Percentiles rank a stretch among this genome's conserved stretches.
Conservation (phyloP, 2,113 vertebrate species). For the Carassius auratus region DNA sequence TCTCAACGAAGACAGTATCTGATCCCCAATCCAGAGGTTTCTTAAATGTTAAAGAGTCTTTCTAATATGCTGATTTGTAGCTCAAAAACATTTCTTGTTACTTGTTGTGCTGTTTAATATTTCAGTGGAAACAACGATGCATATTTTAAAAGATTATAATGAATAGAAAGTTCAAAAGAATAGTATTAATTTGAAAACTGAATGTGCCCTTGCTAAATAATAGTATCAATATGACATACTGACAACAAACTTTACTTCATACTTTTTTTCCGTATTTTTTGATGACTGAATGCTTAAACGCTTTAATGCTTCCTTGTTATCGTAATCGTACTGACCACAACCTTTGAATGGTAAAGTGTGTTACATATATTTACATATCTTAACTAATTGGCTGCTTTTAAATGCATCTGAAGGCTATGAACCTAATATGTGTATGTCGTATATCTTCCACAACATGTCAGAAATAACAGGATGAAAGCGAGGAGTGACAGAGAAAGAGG, state of each 20-base stretch:
- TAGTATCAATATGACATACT: background rate
- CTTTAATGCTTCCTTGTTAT: too few relatives aligned
- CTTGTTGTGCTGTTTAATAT: background rate
- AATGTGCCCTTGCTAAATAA: background rate
- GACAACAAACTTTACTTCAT: too few relatives aligned
- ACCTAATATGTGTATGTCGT: background rate
- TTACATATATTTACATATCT: too few relatives aligned
- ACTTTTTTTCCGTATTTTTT: too few relatives aligned
- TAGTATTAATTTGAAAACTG: background rate
- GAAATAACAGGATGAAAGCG: slow-evolving; percentile 64
- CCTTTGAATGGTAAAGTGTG: too few relatives aligned
- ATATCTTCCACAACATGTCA: slow-evolving; percentile 5
- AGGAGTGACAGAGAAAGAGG: slow-evolving; percentile 41
- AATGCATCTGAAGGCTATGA: background rate
- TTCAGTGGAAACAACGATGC: background rate
- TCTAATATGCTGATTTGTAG: background rate
- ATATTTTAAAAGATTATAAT: background rate
- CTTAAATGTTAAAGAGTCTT: background rate
- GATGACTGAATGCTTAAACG: too few relatives aligned
- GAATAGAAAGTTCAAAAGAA: background rate
- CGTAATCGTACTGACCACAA: too few relatives aligned
- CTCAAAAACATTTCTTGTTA: background rate
- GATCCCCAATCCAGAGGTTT: slow-evolving; percentile 8
- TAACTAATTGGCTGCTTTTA: too few relatives aligned
- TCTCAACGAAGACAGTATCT: slow-evolving; percentile 41